Conservation (phyloP, 1,140 invertebrate species). For the Drosophila lacertosa region DNA sequence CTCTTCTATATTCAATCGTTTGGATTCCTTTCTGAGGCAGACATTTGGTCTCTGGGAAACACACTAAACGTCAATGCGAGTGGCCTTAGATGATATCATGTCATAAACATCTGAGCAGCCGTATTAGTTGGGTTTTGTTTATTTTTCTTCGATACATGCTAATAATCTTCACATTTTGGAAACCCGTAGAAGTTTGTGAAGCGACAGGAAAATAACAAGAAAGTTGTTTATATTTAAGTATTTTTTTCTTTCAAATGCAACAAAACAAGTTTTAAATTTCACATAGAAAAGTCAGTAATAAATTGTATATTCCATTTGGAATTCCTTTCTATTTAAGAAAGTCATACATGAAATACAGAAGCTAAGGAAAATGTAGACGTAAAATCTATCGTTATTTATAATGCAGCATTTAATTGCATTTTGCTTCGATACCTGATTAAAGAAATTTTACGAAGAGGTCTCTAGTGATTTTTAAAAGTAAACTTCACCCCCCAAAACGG, state of each 20-base stretch:
- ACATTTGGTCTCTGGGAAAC: conserved; percentile 75
- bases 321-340: neutral
- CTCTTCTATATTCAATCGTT: conserved; percentile 20
- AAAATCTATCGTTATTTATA: neutral
- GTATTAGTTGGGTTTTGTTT: conserved; percentile 56
- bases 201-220: neutral
- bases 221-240: conserved; percentile 29
- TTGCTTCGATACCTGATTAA: conserved; percentile 3
- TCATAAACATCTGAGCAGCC: conserved; percentile 69
- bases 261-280: conserved; percentile 21
- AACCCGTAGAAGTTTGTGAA: conserved; percentile 28
- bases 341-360: conserved; percentile 8
- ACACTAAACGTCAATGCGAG: conserved; percentile 25
- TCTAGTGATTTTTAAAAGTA: conserved; percentile 3
- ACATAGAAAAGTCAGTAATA: conserved; percentile 15
- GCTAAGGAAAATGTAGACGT: neutral
- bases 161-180: conserved; percentile 29
- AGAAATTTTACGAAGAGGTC: neutral
- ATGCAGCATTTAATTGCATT: neutral
- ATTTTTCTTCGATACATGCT: conserved; percentile 25
- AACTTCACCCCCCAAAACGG: conserved; percentile 1
- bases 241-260: conserved; percentile 29
- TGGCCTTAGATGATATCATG: conserved; percentile 75
- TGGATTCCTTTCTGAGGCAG: conserved; percentile 51
- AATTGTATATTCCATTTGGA: conserved; percentile 10